Evolutionary conservation across 2,113 vertebrate genomes (phyloP), one percentile per base, ranked within the genome.

Genomic region (Fulmarus glacialis): DNA sequence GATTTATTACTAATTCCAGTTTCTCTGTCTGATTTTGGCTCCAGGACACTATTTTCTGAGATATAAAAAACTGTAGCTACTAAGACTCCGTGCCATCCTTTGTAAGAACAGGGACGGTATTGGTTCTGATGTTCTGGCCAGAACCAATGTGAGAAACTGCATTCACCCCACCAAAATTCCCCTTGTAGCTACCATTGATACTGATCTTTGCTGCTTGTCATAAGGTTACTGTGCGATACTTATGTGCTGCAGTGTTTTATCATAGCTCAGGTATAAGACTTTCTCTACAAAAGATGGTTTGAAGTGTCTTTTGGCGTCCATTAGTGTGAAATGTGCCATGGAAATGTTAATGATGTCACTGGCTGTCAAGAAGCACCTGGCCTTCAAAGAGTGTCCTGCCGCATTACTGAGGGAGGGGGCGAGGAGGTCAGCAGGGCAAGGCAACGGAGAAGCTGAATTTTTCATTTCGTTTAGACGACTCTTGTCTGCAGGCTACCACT

Each of bases 321-420:
- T 94, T 90, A 80, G 30, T 67, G 50, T 70, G 70, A 88, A 96
- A 91, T 78, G 66, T 90, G 58, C 78, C 74, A 47, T 4, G 62
- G 89, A 91, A 95, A 91, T 88, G 66, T 70, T 86, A 96, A 90
- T 96, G 47, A 43, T 47, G n/a, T 71, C 74, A 67, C 50, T 36
- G 63, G 29, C 59, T 93, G 84, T 78, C 84, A 91, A 38, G 73
- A 84, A 86, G 62, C 62, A 47, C 24, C 58, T 95, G 84, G 78
- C 45, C 70, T 90, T 79, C 27, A 24, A 9, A 67, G 36, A 26
- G 34, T 22, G 23, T 67, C 77, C 66, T 70, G 58, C 26, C 0
- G 2, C 62, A 7, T 55, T 93, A 29, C 55, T 66, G 79, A 84
- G 32, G 12, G 1, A n/a, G 5, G 40, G 30, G 7, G 21, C 1